Percentiles rank a stretch among this genome's conserved stretches.
phyloP scores from a whole-genome alignment of 2,113 vertebrate genomes.

The Gobiocypris rarus region DNA sequence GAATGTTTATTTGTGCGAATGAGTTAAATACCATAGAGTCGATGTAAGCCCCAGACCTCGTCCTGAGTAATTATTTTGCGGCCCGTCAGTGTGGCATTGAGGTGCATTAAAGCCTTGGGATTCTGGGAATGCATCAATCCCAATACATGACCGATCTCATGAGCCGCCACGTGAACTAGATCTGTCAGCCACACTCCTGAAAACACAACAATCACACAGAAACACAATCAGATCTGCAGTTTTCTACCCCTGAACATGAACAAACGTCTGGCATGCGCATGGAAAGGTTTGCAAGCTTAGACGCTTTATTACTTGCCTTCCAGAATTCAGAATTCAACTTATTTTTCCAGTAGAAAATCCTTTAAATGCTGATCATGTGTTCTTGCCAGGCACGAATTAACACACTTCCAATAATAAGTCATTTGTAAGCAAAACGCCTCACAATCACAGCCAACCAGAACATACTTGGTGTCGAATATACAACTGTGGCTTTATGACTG shows the following conservation, averaged over 20 bases:
- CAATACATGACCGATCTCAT: constrained; percentile 92
- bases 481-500: too few species aligned
- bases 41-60: constrained; percentile 93
- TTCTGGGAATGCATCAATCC: constrained; percentile 97
- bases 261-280: too few species aligned
- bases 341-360: too few species aligned
- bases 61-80: constrained; percentile 91
- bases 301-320: too few species aligned
- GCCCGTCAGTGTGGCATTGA: constrained; percentile 92
- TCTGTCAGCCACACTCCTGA: constrained; percentile 96
- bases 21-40: constrained; percentile 85
- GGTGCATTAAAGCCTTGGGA: constrained; percentile 89
- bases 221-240: neutral
- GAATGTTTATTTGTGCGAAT: neutral
- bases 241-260: neutral
- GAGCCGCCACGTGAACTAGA: constrained; percentile 92
- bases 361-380: too few species aligned
- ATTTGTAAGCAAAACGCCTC: too few species aligned
- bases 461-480: too few species aligned
- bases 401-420: too few species aligned
- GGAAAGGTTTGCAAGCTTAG: too few species aligned
- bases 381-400: too few species aligned
- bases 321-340: too few species aligned
- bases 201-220: constrained; percentile 15
- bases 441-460: too few species aligned